Base-by-base conservation (phyloP, 2,888 invertebrate species). In the Aquatica leii region DNA sequence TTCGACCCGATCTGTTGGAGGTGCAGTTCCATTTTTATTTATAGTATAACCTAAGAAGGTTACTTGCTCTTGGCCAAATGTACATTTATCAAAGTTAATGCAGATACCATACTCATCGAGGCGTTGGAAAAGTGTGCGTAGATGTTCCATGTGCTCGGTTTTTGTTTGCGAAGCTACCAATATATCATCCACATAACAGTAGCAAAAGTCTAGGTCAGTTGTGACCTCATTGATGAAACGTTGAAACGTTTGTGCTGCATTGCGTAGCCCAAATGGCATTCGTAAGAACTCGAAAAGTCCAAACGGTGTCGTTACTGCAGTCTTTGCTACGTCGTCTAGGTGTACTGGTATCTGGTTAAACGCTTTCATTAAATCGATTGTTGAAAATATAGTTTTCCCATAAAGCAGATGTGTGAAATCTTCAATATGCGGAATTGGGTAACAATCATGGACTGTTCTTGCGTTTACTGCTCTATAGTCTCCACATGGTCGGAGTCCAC, bases 401-500 rank as follows among this genome's bases (percentile, higher is more conserved):
- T n/a, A n/a, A n/a, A n/a, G n/a, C n/a, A 52, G 58, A 9, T 72
- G 68, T 0, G 72, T 15, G 56, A 78, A 75, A 59, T 78, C 77
- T 9, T 77, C 70, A 6, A 80, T 71, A 54, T 77, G 73, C 1
- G 73, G 69, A 4, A 76, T 58, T 0, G 79, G 77, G 82, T 82
- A 59, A 82, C 82, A 1, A 78, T 80, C 67, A 77, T 79, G 76
- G 83, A 69, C 82, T 80, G n/a, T n/a, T n/a, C n/a, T n/a, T n/a
- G n/a, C n/a, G n/a, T n/a, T n/a, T n/a, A n/a, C n/a, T n/a, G n/a
- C n/a, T n/a, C n/a, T n/a, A n/a, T n/a, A n/a, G n/a, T n/a, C n/a
- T n/a, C n/a, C n/a, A n/a, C n/a, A n/a, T 70, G 75, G 78, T 9
- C 76, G 76, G 46, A 73, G 76, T 0, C 69, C 67, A 14, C 71